A percentile compares a stretch with the other conserved stretches of the same genome.
phyloP scores from a whole-genome alignment of 2,113 vertebrate species.

The Archocentrus centrarchus region DNA sequence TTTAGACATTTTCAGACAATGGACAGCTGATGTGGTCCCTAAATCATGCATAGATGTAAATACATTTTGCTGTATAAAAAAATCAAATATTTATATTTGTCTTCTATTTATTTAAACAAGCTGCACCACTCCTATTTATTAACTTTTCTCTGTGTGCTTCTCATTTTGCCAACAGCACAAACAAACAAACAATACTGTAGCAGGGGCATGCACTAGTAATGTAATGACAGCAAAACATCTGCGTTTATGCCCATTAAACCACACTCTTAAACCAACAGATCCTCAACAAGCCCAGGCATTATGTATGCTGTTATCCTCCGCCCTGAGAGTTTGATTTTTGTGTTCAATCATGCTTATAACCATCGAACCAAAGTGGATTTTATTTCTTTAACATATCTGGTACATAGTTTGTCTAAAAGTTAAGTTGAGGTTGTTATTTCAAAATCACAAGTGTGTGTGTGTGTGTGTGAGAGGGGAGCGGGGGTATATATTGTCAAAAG shows the following conservation, averaged over 20 bases:
- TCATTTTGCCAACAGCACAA: neutral
- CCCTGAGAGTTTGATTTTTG: neutral
- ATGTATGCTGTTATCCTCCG: neutral
- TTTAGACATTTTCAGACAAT: too few species aligned
- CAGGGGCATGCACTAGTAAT: neutral
- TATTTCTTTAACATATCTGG: neutral
- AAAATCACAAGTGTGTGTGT: too few species aligned
- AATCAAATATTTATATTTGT: neutral
- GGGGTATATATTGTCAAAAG: neutral
- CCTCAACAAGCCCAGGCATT: neutral
- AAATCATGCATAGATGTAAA: neutral
- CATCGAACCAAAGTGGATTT: neutral
- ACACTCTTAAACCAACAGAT: neutral
- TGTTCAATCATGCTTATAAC: neutral
- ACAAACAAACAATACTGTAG: neutral
- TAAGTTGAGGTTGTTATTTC: too few species aligned
- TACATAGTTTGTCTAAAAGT: too few species aligned
- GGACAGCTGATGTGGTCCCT: neutral
- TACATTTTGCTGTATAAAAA: neutral
- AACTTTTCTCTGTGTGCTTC: neutral
- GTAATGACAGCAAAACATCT: neutral
- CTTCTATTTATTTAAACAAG: neutral
- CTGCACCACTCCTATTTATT: neutral
- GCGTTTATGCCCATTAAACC: neutral
- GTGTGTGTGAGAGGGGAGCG: too few species aligned